These are phyloP conservation scores for Blennius ocellaris DNA, from an alignment of 2,113 vertebrate genomes.

Conservation along the genomic window DNA sequence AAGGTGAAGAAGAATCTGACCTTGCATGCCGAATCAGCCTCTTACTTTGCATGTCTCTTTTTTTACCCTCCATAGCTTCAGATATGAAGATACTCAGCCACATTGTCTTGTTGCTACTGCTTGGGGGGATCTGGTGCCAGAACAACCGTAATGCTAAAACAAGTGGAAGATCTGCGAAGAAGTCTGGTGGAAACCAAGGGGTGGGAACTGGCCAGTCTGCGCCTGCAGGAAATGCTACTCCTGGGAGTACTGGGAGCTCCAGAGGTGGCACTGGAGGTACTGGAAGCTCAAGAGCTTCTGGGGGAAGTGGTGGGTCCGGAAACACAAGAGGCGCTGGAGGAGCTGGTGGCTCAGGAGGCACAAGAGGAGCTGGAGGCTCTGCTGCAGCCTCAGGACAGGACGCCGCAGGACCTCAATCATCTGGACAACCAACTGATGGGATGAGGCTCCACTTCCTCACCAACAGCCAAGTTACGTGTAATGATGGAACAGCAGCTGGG, in stretches of 20 bases:
- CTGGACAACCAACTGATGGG: slow-evolving; percentile 70
- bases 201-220: slow-evolving; percentile 54
- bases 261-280: slow-evolving; percentile 10
- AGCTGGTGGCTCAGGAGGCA: not conserved
- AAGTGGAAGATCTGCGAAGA: slow-evolving; percentile 68
- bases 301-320: slow-evolving; percentile 48
- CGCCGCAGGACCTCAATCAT: slow-evolving; percentile 46
- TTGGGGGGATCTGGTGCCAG: slow-evolving; percentile 71
- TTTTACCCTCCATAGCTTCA: slow-evolving; percentile 29
- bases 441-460: slow-evolving; percentile 85
- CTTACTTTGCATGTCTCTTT: not conserved
- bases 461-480: slow-evolving; percentile 79
- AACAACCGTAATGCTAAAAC: slow-evolving; percentile 73
- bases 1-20: not conserved
- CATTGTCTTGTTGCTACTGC: slow-evolving; percentile 73
- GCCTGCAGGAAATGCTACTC: slow-evolving; percentile 41
- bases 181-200: slow-evolving; percentile 55
- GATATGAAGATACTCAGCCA: slow-evolving; percentile 76
- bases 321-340: slow-evolving; percentile 26
- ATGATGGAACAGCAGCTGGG: slow-evolving; percentile 82
- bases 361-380: slow-evolving; percentile 36
- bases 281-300: slow-evolving; percentile 32
- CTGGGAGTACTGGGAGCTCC: slow-evolving; percentile 44
- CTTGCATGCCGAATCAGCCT: not conserved
- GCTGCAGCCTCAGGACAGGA: slow-evolving; percentile 57